Evolutionary conservation across 2,797 vertebrate genomes (phyloP), one percentile per base, ranked within the genome.

Genomic region (Mormyrops attenuatus): DNA sequence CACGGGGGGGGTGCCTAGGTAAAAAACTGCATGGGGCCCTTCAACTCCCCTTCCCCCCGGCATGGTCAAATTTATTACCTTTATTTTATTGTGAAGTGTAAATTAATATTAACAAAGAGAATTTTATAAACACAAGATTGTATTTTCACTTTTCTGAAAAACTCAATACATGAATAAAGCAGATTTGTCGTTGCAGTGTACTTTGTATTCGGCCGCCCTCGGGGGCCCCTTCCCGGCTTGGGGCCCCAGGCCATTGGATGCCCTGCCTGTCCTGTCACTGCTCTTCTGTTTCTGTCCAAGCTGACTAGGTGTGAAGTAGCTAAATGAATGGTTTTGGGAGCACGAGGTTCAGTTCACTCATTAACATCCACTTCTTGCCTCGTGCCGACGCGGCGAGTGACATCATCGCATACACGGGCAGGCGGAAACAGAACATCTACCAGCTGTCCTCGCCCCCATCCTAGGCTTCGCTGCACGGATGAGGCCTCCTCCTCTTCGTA

Each of bases 401-500:
- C 88, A 85, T 66, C 55, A 69, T 15, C n/a, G 1, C 30, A 6
- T 13, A 8, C 47, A 6, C 22, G 9, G 15, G 20, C 41, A 3
- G 53, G 47, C 49, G 4, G 88, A 63, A 44, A 41, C 9, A 1
- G 11, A 13, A 0, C 50, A 20, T 69, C 47, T 30, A 34, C 7
- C 38, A 15, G 41, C 63, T 88, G 17, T 52, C 22, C 30, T 7
- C 53, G 41, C 89, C 84, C 89, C 85, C 89, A 41, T 63, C 66
- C 88, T 73, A 30, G 87, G 77, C 52, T 49, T 69, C 53, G 22
- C 22, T 49, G 47, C n/a, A n/a, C 44, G 86, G 89, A 53, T 73
- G 82, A 66, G 80, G 85, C 30, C n/a, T 57, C 85, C 88, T 87
- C 88, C 87, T 53, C 85, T 30, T 66, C 47, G 66, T 15, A 49